These are phyloP conservation scores for Oxyscelio sp. DNA, from an alignment of 2,888 invertebrate species.

Conservation along the genomic window DNA sequence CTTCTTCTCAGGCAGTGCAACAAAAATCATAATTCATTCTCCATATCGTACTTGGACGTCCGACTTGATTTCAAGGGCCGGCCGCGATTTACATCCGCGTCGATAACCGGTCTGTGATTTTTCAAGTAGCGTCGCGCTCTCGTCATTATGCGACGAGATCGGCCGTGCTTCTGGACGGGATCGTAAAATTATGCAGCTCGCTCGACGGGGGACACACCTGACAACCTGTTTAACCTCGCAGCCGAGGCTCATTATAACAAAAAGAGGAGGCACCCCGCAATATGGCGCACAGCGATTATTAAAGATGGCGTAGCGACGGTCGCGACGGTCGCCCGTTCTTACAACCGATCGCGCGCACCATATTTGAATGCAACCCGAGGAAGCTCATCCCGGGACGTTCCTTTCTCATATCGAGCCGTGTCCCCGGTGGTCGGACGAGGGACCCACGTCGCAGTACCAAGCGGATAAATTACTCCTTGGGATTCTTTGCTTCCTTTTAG, in stretches of 20 bases:
- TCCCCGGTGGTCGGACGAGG: too few relatives aligned
- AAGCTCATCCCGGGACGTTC: slow-evolving; percentile 67
- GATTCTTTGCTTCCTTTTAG: slow-evolving; percentile 71
- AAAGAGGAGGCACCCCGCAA: slow-evolving; percentile 83
- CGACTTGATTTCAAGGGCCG: slow-evolving; percentile 40
- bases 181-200: slow-evolving; percentile 85
- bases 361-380: slow-evolving; percentile 82
- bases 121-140: slow-evolving; percentile 30
- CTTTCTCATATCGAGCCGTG: slow-evolving; percentile 73
- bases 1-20: slow-evolving; percentile 9
- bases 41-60: slow-evolving; percentile 25
- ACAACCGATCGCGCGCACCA: slow-evolving; percentile 75
- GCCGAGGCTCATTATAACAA: slow-evolving; percentile 84
- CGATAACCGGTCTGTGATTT: slow-evolving; percentile 72
- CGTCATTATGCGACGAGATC: slow-evolving; percentile 72
- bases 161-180: slow-evolving; percentile 70
- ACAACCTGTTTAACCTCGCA: slow-evolving; percentile 86
- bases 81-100: slow-evolving; percentile 62
- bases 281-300: slow-evolving; percentile 85
- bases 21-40: slow-evolving; percentile 45
- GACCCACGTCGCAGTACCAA: slow-evolving; percentile 67
- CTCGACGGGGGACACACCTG: slow-evolving; percentile 83
- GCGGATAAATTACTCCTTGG: slow-evolving; percentile 73
- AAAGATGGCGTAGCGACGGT: slow-evolving; percentile 83
- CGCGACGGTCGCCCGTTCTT: slow-evolving; percentile 74